Conservation (phyloP, 2,888 invertebrate species). For the Phortica okadai region DNA sequence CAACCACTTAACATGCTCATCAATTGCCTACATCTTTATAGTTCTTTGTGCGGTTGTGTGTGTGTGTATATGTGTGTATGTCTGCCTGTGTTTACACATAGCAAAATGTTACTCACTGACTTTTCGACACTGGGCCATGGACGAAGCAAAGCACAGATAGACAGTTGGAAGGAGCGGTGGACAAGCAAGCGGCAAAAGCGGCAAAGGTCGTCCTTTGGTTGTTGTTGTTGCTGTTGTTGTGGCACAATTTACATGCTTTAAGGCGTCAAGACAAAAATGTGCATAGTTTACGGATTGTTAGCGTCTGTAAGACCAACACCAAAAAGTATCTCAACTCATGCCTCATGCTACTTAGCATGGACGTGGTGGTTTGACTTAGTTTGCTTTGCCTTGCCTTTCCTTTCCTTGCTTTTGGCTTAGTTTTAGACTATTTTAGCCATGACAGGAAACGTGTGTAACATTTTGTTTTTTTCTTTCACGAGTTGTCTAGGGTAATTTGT, state of each 20-base stretch:
- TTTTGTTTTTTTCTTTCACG: not conserved
- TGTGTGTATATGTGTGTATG: too few species aligned
- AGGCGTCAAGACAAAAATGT: not conserved
- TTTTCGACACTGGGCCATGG: not conserved
- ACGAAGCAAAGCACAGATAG: not conserved
- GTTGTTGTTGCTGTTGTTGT: not conserved
- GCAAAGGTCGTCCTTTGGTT: not conserved
- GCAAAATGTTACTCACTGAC: constrained; percentile 12
- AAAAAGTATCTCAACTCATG: too few species aligned
- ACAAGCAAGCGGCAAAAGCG: not conserved
- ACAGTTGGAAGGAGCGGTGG: not conserved
- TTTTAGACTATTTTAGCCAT: not conserved
- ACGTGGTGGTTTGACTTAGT: not conserved
- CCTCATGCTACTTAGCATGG: not conserved
- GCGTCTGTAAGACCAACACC: not conserved
- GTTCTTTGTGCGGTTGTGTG: too few species aligned
- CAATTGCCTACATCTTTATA: constrained; percentile 55
- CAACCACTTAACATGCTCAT: constrained; percentile 68
- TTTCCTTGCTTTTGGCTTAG: too few species aligned
- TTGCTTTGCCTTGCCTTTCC: not conserved
- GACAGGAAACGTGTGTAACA: not conserved
- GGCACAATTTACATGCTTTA: constrained; percentile 5
- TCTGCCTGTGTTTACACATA: not conserved
- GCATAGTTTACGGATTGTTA: not conserved
- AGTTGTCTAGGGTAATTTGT: not conserved